Base-by-base conservation (phyloP, 2,888 invertebrate genomes). In the Archips xylosteana region DNA sequence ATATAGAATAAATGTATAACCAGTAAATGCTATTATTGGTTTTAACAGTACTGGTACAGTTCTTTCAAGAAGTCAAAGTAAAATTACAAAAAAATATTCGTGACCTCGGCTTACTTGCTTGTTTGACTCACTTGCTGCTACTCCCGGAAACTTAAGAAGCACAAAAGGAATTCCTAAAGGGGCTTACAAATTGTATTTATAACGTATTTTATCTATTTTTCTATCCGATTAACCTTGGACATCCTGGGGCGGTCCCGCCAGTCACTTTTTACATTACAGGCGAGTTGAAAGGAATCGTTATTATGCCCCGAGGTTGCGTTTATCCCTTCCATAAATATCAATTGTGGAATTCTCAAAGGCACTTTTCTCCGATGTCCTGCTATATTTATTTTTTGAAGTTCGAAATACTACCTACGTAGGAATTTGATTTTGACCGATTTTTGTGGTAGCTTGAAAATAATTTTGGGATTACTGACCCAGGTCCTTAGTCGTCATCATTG, bases 301-400 rank as follows among this genome's bases (percentile, higher is more conserved):
- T 42, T 62, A 36, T 42, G 62, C 62, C 62, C 62, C 62, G 62
- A 62, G 62, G 62, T 62, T 23, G 62, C 62, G 60, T 60, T 42
- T 42, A 62, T 42, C 62, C 62, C 42, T 42, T 23, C 34, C 64
- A 47, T 64, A 49, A 64, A 49, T 64, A 64, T n/a, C 32, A 47
- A 64, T 49, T 34, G 32, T 49, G 34, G n/a, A 49, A 60, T 62
- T 42, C 15, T 51, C 36, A 61, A 60, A 71, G 64, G 15, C 39
- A 61, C 34, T 64, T 49, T 47, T n/a, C 57, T 23, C 32, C 57
- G 32, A 23, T 12, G 23, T 32, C 23, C 57, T 57, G 57, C 23
- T 32, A 32, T 54, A 23, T 54, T 23, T 54, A 54, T 54, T 54
- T 54, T 54, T 54, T n/a, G 15, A 23, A 23, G 8, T 23, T 23